Conservation (phyloP, 2,888 invertebrate species). For the Drosophila kambysellisi region DNA sequence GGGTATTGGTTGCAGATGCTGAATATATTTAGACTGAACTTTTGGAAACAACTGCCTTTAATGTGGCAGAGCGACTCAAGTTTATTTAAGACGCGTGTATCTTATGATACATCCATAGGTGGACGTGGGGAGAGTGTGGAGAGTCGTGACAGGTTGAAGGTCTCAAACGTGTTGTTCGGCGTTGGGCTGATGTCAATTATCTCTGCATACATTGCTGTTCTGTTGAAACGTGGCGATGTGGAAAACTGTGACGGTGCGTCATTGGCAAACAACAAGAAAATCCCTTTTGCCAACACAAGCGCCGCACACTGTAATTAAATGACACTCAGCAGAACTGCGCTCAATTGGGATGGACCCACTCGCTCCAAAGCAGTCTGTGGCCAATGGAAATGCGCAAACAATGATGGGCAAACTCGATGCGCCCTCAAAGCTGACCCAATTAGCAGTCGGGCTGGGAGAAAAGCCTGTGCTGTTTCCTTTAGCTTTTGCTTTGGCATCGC, state of each 20-base stretch:
- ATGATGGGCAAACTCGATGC: constrained; percentile 48
- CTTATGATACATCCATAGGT: constrained; percentile 35
- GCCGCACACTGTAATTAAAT: constrained; percentile 74
- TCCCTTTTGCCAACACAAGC: constrained; percentile 79
- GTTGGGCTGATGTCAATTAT: constrained; percentile 67
- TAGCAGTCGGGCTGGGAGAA: constrained; percentile 53
- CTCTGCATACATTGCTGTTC: constrained; percentile 54
- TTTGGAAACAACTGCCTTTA: background rate
- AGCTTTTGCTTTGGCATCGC: constrained; percentile 29
- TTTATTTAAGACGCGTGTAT: constrained; percentile 43
- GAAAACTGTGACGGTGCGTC: constrained; percentile 48
- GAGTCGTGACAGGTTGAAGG: constrained; percentile 4
- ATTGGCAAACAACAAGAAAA: constrained; percentile 69
- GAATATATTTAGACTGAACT: background rate
- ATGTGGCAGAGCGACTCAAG: constrained; percentile 8
- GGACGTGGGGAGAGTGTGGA: background rate
- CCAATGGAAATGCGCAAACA: constrained; percentile 71
- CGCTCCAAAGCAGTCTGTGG: constrained; percentile 46
- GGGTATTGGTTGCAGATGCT: constrained; percentile 2
- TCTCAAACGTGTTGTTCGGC: constrained; percentile 24
- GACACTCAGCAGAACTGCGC: constrained; percentile 67
- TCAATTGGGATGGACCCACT: constrained; percentile 24
- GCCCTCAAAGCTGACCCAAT: constrained; percentile 68
- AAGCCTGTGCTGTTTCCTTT: constrained; percentile 43
- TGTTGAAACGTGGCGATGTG: constrained; percentile 24